Percentiles rank a stretch among this genome's conserved stretches.
These are phyloP conservation scores for Anguilla pacifica DNA, from an alignment of 2,797 vertebrate genomes.

Conservation along the genomic window DNA sequence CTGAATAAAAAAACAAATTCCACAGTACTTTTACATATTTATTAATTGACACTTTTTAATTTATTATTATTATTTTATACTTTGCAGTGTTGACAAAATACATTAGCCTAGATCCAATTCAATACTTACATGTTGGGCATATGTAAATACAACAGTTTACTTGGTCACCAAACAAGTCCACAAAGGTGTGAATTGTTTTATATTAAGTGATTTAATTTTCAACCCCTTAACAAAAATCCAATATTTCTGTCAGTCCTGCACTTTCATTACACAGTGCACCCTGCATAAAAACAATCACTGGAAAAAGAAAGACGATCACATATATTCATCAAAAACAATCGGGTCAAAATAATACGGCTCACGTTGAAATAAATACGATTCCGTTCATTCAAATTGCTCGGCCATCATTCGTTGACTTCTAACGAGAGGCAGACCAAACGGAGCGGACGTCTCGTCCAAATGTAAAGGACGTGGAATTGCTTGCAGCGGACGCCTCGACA, in stretches of 20 bases:
- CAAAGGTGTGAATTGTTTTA: neutral
- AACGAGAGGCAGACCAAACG: neutral
- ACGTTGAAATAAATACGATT: neutral
- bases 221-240: neutral
- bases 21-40: neutral
- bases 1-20: neutral
- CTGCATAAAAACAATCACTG: neutral
- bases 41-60: neutral
- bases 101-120: neutral
- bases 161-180: neutral
- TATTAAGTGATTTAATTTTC: neutral
- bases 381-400: neutral
- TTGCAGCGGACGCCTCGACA: neutral
- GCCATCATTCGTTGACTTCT: neutral
- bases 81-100: conserved; percentile 9
- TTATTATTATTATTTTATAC: neutral
- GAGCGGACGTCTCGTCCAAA: neutral
- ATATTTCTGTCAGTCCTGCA: neutral
- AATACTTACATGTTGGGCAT: neutral
- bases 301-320: neutral
- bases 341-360: conserved; percentile 3
- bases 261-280: neutral
- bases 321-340: neutral
- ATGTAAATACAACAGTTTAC: conserved; percentile 5
- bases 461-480: neutral